A percentile compares a stretch with the other conserved stretches of the same genome.
phyloP scores from a whole-genome alignment of 2,797 vertebrate genomes.

The Botia almorhae region DNA sequence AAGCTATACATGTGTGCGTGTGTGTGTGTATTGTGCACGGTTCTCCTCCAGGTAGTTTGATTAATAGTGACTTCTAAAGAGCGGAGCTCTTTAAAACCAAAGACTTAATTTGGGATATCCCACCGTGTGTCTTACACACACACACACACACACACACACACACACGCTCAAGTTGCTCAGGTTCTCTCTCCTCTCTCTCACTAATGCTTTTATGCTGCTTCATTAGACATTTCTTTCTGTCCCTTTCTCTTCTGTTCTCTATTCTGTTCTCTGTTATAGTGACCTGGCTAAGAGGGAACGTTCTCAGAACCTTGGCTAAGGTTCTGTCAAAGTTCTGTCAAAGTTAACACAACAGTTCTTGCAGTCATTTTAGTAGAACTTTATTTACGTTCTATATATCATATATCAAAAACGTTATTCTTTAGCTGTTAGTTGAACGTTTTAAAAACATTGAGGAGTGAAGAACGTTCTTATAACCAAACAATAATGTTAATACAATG shows the following conservation, averaged over 20 bases:
- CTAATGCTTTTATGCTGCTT: constrained; percentile 53
- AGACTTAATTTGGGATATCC: constrained; percentile 48
- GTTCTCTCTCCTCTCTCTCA: constrained; percentile 21
- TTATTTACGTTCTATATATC: too few relatives aligned
- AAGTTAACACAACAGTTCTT: too few relatives aligned
- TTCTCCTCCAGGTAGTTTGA: constrained; percentile 37
- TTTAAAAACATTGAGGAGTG: too few relatives aligned
- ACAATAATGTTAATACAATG: too few relatives aligned
- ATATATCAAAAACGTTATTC: too few relatives aligned
- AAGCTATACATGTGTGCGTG: constrained; percentile 11
- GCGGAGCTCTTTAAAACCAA: constrained; percentile 36
- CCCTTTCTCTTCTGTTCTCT: constrained; percentile 3
- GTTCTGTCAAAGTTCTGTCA: too few relatives aligned
- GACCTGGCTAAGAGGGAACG: too few relatives aligned
- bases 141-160: constrained; percentile 41
- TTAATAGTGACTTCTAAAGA: constrained; percentile 50
- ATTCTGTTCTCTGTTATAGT: constrained; percentile 24
- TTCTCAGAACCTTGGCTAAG: too few relatives aligned
- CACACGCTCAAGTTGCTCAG: constrained; percentile 26
- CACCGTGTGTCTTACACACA: constrained; percentile 38
- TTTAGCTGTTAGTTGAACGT: too few relatives aligned
- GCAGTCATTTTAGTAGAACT: too few relatives aligned
- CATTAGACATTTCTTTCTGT: constrained; percentile 42
- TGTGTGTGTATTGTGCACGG: constrained; percentile 22
- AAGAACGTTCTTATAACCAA: too few relatives aligned